Conservation (phyloP, 2,113 vertebrate species). For the Dunckerocampus dactyliophorus region DNA sequence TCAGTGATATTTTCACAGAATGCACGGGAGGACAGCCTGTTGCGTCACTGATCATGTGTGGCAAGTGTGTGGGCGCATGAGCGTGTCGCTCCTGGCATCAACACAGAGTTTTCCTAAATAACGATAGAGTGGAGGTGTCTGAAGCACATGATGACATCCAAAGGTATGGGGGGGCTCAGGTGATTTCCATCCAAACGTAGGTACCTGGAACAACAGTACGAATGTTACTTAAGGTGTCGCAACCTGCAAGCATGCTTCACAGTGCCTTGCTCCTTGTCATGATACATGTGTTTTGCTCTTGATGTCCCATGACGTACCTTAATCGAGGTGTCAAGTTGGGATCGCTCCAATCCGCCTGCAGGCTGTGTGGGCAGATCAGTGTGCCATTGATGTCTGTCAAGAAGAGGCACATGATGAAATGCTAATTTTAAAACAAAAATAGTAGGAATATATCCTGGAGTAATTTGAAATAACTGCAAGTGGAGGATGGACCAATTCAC, state of each 20-base stretch:
- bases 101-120: slow-evolving; percentile 69
- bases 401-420: background rate
- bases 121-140: slow-evolving; percentile 87
- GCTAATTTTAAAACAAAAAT: background rate
- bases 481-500: too few relatives aligned
- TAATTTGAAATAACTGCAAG: background rate
- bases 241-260: background rate
- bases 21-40: background rate
- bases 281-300: background rate
- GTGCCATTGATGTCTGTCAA: slow-evolving; percentile 87
- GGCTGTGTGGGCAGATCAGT: slow-evolving; percentile 80
- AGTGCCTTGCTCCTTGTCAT: background rate
- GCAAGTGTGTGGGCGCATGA: slow-evolving; percentile 1
- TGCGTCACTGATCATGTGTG: background rate
- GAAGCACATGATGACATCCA: slow-evolving; percentile 97
- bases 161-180: slow-evolving; percentile 84
- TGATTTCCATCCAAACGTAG: slow-evolving; percentile 92
- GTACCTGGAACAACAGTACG: slow-evolving; percentile 75
- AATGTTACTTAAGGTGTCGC: background rate
- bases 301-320: slow-evolving; percentile 56
- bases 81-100: background rate
- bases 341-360: slow-evolving; percentile 59
- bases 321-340: slow-evolving; percentile 74
- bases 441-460: background rate
- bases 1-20: slow-evolving; percentile 3